Evolutionary conservation across 2,888 invertebrate genomes (phyloP).

Genomic region (Tenthredo amoena): DNA sequence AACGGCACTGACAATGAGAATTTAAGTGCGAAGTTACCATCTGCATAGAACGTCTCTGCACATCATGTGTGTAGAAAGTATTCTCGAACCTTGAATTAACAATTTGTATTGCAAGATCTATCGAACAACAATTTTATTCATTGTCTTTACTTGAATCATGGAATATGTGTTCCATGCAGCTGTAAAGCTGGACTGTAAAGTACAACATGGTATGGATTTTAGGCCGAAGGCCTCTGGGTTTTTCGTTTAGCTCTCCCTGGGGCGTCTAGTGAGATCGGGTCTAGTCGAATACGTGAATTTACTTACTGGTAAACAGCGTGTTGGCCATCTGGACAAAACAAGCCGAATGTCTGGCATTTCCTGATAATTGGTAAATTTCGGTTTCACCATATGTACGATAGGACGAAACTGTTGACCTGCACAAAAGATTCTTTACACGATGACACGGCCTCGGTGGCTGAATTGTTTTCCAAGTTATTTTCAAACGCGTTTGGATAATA

Average conservation of each 20-base stretch:
- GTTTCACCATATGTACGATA: background rate
- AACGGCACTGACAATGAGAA: slow-evolving; percentile 10
- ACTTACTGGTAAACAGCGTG: slow-evolving; percentile 36
- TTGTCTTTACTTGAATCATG: background rate
- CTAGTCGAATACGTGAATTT: slow-evolving; percentile 27
- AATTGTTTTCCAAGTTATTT: background rate
- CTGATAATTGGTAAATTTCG: slow-evolving; percentile 68
- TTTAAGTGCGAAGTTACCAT: background rate
- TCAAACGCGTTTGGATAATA: background rate
- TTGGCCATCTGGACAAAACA: slow-evolving; percentile 52
- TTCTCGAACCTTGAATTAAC: background rate
- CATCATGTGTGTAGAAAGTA: background rate
- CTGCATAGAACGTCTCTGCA: background rate
- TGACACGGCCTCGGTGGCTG: background rate
- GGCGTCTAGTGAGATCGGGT: slow-evolving; percentile 33
- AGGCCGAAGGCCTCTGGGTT: slow-evolving; percentile 15
- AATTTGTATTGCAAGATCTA: background rate
- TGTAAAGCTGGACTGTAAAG: background rate
- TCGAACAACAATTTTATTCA: background rate
- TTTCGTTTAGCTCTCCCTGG: slow-evolving; percentile 15
- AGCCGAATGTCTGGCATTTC: slow-evolving; percentile 51
- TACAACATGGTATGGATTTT: background rate
- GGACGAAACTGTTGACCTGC: background rate
- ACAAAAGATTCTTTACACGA: background rate
- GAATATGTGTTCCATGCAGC: slow-evolving; percentile 20